These are phyloP conservation scores for Tetramorium parvispinum DNA, from an alignment of 1,140 invertebrate genomes.

Conservation along the genomic window DNA sequence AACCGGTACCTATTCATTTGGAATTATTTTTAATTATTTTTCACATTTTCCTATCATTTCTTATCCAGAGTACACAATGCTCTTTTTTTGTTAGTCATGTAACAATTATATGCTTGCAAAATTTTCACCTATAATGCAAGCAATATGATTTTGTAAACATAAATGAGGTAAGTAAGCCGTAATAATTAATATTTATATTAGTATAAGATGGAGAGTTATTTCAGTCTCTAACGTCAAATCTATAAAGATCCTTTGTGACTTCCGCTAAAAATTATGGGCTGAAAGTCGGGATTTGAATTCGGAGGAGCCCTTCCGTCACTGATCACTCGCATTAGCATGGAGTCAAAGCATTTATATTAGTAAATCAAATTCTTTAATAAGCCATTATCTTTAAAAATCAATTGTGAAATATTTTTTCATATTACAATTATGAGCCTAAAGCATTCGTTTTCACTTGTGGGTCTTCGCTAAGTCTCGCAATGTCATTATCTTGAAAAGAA, in stretches of 20 bases:
- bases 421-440: neutral
- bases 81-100: neutral
- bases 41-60: neutral
- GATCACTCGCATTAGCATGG: too few relatives aligned
- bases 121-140: neutral
- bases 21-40: conserved; percentile 3
- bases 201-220: too few relatives aligned
- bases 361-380: neutral
- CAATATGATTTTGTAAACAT: neutral
- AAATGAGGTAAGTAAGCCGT: neutral
- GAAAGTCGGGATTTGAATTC: too few relatives aligned
- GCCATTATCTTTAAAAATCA: neutral
- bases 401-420: neutral
- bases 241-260: too few relatives aligned
- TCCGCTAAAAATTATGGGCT: too few relatives aligned
- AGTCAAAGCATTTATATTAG: neutral
- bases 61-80: neutral
- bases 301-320: too few relatives aligned
- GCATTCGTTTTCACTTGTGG: neutral
- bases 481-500: neutral
- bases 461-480: neutral
- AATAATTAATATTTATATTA: neutral
- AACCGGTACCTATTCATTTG: neutral
- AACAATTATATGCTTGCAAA: neutral
- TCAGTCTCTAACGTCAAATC: too few relatives aligned